Base-by-base conservation (phyloP, 2,888 invertebrate genomes). In the Tillus elongatus region DNA sequence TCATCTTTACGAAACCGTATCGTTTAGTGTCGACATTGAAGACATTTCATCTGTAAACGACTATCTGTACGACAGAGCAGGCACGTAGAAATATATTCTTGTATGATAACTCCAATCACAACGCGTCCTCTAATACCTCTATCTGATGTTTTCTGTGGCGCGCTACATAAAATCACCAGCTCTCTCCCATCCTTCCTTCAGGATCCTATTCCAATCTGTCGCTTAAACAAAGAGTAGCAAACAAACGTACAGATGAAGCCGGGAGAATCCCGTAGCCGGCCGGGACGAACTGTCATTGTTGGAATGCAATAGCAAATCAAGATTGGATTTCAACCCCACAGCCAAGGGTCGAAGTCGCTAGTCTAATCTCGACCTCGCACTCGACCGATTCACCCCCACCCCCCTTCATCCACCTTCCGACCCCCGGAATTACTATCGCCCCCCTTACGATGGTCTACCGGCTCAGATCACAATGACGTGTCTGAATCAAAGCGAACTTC, bases 251-350 rank as follows among this genome's bases (percentile, higher is more conserved):
- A 43, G 51, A 51, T 51, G 51, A 53, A 47, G n/a, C n/a, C n/a
- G n/a, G n/a, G n/a, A n/a, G n/a, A n/a, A n/a, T n/a, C n/a, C n/a
- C n/a, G n/a, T n/a, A n/a, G n/a, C n/a, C n/a, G 42, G 41, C 37
- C 36, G 35, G 48, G 51, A 52, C 53, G 49, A 50, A 59, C 56
- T 60, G 65, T 66, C 65, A 64, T 64, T 64, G 64, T 61, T 54
- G 64, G 65, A 66, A 65, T 66, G 66, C 65, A 64, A 65, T 65
- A 65, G 61, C 63, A 64, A 63, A 64, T 65, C 64, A 64, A 65
- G 66, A 66, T 66, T 66, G 64, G 65, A 65, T 63, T 66, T 64
- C 63, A 57, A 56, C 59, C 61, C 61, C 43, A 43, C 53, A 53
- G 53, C 45, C 43, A 49, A 57, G 61, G 60, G 60, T 61, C 54